These are phyloP conservation scores for Porites lobata DNA, from an alignment of 92 coral and sea anemone species.

Conservation along the genomic window DNA sequence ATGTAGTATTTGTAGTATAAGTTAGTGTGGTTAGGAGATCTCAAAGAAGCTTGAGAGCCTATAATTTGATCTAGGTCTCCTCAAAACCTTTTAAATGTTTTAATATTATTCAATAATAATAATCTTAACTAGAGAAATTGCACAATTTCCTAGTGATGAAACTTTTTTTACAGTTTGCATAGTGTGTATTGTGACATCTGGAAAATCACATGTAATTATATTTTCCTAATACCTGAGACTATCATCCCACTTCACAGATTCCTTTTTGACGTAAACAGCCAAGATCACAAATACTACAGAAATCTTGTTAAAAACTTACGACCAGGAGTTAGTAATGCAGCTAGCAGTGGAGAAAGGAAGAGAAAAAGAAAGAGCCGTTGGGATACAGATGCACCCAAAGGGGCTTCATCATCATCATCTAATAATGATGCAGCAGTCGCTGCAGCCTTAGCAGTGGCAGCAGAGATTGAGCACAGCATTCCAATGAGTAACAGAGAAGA, in stretches of 20 bases:
- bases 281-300: conserved; percentile 66
- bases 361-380: conserved; percentile 86
- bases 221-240: too few relatives aligned
- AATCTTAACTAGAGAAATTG: too few relatives aligned
- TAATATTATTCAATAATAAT: too few relatives aligned
- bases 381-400: conserved; percentile 47
- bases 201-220: too few relatives aligned
- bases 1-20: too few relatives aligned
- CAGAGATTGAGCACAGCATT: conserved; percentile 82
- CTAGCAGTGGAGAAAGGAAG: conserved; percentile 36
- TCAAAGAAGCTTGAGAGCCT: too few relatives aligned
- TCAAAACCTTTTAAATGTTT: too few relatives aligned
- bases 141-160: too few relatives aligned
- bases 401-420: conserved; percentile 54
- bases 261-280: conserved; percentile 64
- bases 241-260: conserved; percentile 24
- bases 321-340: background rate
- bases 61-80: too few relatives aligned
- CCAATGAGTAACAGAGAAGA: conserved; percentile 84
- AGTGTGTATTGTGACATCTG: too few relatives aligned
- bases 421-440: conserved; percentile 86
- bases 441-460: conserved; percentile 78
- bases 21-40: too few relatives aligned
- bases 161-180: too few relatives aligned
- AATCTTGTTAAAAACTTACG: conserved; percentile 36